These are phyloP conservation scores for Atopsyche davidsoni DNA, from an alignment of 1,140 invertebrate genomes.

Conservation along the genomic window DNA sequence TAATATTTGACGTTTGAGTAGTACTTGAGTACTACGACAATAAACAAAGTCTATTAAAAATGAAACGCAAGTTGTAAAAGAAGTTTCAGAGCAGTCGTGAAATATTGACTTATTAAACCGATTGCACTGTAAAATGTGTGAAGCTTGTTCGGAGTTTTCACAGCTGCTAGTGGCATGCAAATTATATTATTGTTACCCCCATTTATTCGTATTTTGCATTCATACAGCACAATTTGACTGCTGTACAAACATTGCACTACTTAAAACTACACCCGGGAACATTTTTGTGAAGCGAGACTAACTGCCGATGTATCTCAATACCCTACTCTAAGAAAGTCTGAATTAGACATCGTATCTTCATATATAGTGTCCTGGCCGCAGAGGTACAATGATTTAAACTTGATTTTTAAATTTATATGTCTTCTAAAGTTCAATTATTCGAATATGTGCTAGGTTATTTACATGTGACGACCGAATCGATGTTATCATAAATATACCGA, in stretches of 20 bases:
- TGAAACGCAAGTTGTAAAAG: conserved; percentile 18
- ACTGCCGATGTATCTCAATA: conserved; percentile 56
- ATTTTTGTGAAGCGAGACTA: conserved; percentile 53
- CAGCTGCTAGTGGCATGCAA: conserved; percentile 71
- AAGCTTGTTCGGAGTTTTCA: conserved; percentile 73
- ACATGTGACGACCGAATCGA: not conserved
- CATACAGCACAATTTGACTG: conserved; percentile 8
- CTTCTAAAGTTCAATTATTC: too few relatives aligned
- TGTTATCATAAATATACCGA: conserved; percentile 3
- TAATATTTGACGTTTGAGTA: conserved; percentile 22
- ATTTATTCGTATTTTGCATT: conserved; percentile 10
- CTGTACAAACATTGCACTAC: too few relatives aligned
- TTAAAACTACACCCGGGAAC: conserved; percentile 1
- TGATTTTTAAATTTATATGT: too few relatives aligned
- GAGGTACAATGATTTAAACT: too few relatives aligned
- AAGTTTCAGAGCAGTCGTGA: conserved; percentile 12
- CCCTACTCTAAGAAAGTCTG: conserved; percentile 54
- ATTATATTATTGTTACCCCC: conserved; percentile 51
- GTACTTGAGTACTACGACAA: conserved; percentile 19
- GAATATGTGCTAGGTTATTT: not conserved
- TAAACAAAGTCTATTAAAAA: conserved; percentile 23
- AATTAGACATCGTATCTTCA: conserved; percentile 60
- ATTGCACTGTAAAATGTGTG: conserved; percentile 57
- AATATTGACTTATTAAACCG: conserved; percentile 20
- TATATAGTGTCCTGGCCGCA: conserved; percentile 68